Percentiles rank a stretch among this genome's conserved stretches.
These are phyloP conservation scores for Oriolus oriolus DNA, from an alignment of 2,113 vertebrate genomes.

Conservation along the genomic window DNA sequence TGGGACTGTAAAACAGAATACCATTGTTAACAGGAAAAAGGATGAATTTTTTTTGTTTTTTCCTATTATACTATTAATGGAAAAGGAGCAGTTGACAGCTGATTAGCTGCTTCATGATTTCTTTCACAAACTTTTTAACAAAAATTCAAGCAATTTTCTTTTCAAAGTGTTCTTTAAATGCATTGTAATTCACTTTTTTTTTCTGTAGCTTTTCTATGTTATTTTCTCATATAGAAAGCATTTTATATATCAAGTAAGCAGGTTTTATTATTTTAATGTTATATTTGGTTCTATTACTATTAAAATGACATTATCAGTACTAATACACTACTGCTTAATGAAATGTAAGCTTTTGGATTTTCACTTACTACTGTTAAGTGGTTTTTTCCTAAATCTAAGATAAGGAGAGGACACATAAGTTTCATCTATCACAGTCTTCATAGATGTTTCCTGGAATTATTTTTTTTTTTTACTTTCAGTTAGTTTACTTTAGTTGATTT, in stretches of 20 bases:
- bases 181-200: not conserved
- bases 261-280: not conserved
- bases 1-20: not conserved
- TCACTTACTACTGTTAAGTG: not conserved
- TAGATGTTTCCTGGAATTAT: not conserved
- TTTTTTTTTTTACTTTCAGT: not conserved
- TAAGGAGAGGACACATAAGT: not conserved
- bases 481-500: not conserved
- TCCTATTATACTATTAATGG: not conserved
- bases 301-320: not conserved
- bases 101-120: not conserved
- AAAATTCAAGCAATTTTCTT: not conserved
- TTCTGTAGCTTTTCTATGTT: not conserved
- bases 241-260: not conserved
- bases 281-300: not conserved
- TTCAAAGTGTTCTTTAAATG: not conserved
- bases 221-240: not conserved
- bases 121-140: not conserved
- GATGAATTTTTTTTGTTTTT: rapidly evolving
- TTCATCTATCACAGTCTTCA: not conserved
- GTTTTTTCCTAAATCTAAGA: not conserved
- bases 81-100: not conserved
- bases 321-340: not conserved
- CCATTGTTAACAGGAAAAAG: not conserved
- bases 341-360: not conserved